These are phyloP conservation scores for Protonibea diacanthus DNA, from an alignment of 2,797 vertebrate species.

Conservation along the genomic window DNA sequence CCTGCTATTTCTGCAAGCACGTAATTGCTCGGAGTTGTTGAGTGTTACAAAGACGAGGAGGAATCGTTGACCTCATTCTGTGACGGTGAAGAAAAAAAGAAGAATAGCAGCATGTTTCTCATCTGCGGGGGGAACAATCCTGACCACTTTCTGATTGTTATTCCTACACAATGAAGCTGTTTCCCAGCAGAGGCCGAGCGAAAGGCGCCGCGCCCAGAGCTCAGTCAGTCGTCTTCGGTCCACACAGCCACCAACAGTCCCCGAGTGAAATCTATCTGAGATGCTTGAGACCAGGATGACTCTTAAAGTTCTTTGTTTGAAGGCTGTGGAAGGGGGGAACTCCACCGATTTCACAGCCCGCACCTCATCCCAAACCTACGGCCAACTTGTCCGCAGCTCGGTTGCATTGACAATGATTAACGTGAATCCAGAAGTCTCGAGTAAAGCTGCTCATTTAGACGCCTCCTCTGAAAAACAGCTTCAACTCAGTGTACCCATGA, in stretches of 20 bases:
- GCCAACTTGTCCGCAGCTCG: neutral
- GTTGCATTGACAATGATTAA: neutral
- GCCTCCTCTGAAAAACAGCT: slow-evolving; percentile 6
- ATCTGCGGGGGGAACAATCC: neutral
- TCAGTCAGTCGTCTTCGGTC: neutral
- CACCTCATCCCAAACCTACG: neutral
- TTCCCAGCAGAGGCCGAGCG: slow-evolving; percentile 13
- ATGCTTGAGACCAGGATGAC: neutral
- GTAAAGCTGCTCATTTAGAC: neutral
- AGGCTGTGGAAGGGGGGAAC: neutral
- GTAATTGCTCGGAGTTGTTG: neutral
- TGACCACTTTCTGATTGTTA: slow-evolving; percentile 37
- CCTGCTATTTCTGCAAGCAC: neutral
- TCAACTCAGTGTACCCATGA: neutral
- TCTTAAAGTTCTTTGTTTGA: neutral
- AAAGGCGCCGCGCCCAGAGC: slow-evolving; percentile 8
- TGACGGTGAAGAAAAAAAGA: slow-evolving; percentile 10
- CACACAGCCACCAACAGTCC: neutral
- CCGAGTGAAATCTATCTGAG: neutral
- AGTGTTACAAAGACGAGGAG: slow-evolving; percentile 2
- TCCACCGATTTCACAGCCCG: too few relatives aligned
- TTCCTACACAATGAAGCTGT: slow-evolving; percentile 37
- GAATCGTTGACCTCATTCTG: slow-evolving; percentile 22
- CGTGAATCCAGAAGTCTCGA: too few relatives aligned
- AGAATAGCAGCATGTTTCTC: slow-evolving; percentile 39